A percentile compares a stretch with the other conserved stretches of the same genome.
These are phyloP conservation scores for Myopa tessellatipennis DNA, from an alignment of 2,888 invertebrate species.

Conservation along the genomic window DNA sequence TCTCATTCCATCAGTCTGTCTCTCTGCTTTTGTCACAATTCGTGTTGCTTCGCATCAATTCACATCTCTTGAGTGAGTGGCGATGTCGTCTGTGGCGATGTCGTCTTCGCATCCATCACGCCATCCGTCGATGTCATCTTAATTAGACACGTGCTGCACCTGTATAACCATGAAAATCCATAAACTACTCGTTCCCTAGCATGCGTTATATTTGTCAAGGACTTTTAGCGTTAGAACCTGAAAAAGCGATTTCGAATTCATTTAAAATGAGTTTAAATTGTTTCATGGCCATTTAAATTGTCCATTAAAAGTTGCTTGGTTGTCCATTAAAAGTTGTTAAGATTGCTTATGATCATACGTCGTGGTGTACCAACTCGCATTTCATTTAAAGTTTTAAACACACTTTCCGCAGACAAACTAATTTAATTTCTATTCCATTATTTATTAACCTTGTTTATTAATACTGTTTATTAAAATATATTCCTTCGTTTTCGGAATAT, in stretches of 20 bases:
- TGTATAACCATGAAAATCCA: background rate
- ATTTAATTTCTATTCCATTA: no score
- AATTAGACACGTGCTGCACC: background rate
- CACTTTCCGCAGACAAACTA: background rate
- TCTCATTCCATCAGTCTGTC: no score
- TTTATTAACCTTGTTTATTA: no score
- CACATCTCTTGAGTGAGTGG: background rate
- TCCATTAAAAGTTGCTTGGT: no score
- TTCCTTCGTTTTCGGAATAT: no score
- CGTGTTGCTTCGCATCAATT: background rate
- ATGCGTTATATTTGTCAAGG: no score
- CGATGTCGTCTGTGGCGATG: slow-evolving; percentile 3
- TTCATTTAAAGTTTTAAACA: background rate
- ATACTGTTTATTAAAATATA: no score
- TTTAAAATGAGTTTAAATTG: background rate
- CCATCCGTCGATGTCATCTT: slow-evolving; percentile 19
- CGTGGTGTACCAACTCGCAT: background rate
- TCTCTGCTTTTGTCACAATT: background rate
- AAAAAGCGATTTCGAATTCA: background rate
- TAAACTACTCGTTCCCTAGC: background rate
- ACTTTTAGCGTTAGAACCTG: background rate
- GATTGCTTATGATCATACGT: background rate
- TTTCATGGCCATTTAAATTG: no score
- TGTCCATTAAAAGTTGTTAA: no score
- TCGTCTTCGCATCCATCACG: background rate